Evolutionary conservation across 2,113 vertebrate genomes (phyloP).

Genomic region (Trichechus manatus): DNA sequence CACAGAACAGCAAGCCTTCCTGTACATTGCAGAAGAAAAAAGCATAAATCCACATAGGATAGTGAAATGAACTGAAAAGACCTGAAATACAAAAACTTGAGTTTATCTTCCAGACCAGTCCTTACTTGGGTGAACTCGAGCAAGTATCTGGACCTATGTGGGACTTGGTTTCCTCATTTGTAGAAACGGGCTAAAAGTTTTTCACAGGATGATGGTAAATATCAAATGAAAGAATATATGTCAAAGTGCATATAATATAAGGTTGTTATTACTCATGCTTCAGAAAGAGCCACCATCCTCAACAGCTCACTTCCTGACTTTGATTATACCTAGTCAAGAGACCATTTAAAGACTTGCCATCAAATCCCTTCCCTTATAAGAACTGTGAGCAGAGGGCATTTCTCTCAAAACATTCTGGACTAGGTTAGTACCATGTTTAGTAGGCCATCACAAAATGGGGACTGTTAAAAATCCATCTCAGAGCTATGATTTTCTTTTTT

Average conservation of each 20-base stretch:
- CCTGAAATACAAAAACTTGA: background rate
- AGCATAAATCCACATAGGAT: background rate
- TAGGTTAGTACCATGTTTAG: background rate
- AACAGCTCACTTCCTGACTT: background rate
- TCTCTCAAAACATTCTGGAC: background rate
- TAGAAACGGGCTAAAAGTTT: background rate
- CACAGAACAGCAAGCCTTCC: background rate
- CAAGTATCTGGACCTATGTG: background rate
- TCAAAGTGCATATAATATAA: background rate
- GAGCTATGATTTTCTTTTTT: background rate
- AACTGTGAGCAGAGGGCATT: background rate
- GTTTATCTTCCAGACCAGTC: background rate
- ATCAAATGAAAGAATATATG: background rate
- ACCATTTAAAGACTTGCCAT: background rate
- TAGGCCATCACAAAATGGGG: background rate
- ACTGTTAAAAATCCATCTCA: background rate
- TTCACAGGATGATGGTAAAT: background rate
- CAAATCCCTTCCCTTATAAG: background rate
- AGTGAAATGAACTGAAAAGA: background rate
- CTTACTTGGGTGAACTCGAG: background rate
- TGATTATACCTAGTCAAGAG: no score
- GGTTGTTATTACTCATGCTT: background rate
- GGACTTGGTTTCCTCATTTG: background rate
- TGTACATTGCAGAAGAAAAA: background rate
- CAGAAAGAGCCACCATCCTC: background rate